Evolutionary conservation across 2,888 invertebrate species (phyloP).

Genomic region (Pyrrhia umbra): DNA sequence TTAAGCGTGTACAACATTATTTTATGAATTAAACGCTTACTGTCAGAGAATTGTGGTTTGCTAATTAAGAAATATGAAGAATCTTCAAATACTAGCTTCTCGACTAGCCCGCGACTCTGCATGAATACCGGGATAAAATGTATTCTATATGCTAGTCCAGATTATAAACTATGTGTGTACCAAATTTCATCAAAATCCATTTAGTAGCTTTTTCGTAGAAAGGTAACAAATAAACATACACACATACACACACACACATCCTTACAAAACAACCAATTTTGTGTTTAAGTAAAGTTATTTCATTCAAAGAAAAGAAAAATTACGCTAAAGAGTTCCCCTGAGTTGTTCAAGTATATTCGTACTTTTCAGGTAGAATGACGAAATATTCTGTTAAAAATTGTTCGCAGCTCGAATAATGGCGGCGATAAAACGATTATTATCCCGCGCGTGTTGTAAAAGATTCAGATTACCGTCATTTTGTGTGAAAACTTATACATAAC

Average conservation of each 20-base stretch:
- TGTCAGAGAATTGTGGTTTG: not conserved
- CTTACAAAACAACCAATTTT: no score
- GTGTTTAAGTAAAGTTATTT: no score
- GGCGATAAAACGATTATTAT: conserved; percentile 39
- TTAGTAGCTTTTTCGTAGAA: no score
- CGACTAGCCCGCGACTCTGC: no score
- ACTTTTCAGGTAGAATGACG: conserved; percentile 2
- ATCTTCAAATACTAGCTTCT: not conserved
- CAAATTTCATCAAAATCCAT: no score
- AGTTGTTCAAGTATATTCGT: not conserved
- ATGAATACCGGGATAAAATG: no score
- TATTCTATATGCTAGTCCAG: not conserved
- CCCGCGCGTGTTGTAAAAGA: conserved; percentile 34
- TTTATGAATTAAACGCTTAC: not conserved
- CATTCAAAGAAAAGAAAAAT: not conserved
- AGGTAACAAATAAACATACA: not conserved
- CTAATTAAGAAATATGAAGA: not conserved
- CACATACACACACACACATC: not conserved
- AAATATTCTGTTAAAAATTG: conserved; percentile 23
- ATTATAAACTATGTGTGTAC: no score
- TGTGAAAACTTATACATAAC: conserved; percentile 23
- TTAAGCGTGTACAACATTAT: not conserved
- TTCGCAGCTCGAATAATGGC: conserved; percentile 12
- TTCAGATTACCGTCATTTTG: conserved; percentile 29
- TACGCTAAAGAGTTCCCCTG: not conserved